Conservation (phyloP, 2,888 invertebrate genomes). For the Drosophila affinis region DNA sequence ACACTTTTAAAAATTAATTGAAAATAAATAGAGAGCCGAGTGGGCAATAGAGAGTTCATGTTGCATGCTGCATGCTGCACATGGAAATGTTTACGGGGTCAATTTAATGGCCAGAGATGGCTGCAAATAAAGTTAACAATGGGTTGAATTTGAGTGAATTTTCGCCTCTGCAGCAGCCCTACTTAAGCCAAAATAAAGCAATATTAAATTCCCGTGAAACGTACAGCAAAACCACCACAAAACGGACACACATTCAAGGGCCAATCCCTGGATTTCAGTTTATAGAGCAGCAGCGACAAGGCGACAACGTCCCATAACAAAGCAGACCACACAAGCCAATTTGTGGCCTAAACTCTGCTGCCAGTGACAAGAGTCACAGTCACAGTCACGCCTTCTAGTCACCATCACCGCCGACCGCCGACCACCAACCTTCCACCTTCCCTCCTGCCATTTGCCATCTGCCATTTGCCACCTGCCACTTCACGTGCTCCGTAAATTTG, state of each 20-base stretch:
- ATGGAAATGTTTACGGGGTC: constrained; percentile 26
- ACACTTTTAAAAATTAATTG: constrained; percentile 47
- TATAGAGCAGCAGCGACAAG: constrained; percentile 1
- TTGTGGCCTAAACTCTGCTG: constrained; percentile 51
- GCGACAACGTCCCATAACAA: constrained; percentile 26
- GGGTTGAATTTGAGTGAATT: not conserved
- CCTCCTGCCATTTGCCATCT: not conserved
- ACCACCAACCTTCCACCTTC: too few species aligned
- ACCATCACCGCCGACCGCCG: not conserved
- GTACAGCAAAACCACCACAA: not conserved
- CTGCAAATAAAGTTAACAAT: not conserved
- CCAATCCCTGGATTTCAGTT: constrained; percentile 24
- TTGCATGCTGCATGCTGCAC: constrained; percentile 2
- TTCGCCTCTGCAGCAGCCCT: not conserved
- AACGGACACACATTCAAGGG: not conserved
- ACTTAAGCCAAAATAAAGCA: not conserved
- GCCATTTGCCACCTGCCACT: constrained; percentile 8
- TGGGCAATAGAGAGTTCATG: constrained; percentile 5
- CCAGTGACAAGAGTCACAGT: constrained; percentile 34
- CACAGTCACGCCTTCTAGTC: not conserved
- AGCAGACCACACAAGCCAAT: constrained; percentile 53
- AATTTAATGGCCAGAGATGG: constrained; percentile 1
- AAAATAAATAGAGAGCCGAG: constrained; percentile 51
- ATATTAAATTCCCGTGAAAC: not conserved
- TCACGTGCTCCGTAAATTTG: constrained; percentile 44